phyloP scores from a whole-genome alignment of 2,888 invertebrate genomes.

The Leptinotarsa tumamoca region DNA sequence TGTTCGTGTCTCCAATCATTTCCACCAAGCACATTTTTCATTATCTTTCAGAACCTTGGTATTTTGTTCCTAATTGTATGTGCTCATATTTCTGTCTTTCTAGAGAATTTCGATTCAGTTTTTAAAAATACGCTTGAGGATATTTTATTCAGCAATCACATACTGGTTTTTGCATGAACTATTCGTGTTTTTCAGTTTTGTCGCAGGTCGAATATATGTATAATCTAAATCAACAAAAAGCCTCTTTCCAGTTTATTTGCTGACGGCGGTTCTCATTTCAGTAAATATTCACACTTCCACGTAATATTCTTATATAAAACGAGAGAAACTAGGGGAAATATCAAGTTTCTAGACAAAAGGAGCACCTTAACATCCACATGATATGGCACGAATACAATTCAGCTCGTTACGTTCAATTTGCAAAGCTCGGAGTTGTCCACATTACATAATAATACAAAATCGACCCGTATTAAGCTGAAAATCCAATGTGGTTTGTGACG shows the following conservation, averaged over 20 bases:
- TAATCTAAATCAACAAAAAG: not conserved
- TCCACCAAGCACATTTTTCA: too few species aligned
- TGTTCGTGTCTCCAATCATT: too few species aligned
- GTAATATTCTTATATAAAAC: not conserved
- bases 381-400: conserved; percentile 3
- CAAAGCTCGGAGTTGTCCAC: not conserved
- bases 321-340: not conserved
- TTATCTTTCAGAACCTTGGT: too few species aligned
- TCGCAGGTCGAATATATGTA: too few species aligned
- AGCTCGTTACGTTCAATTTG: not conserved
- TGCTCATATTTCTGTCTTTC: too few species aligned
- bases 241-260: not conserved
- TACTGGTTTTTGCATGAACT: too few species aligned
- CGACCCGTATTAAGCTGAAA: not conserved
- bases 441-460: not conserved
- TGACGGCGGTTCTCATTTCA: not conserved
- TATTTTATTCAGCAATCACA: too few species aligned
- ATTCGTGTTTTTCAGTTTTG: too few species aligned
- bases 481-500: not conserved
- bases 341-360: not conserved
- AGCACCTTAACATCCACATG: not conserved
- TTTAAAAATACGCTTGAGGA: too few species aligned
- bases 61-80: too few species aligned
- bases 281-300: conserved; percentile 1
- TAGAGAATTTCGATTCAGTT: too few species aligned